Evolutionary conservation across 2,888 invertebrate species (phyloP), one percentile per base, ranked within the genome.

Genomic region (Lacanobia wlatinum): DNA sequence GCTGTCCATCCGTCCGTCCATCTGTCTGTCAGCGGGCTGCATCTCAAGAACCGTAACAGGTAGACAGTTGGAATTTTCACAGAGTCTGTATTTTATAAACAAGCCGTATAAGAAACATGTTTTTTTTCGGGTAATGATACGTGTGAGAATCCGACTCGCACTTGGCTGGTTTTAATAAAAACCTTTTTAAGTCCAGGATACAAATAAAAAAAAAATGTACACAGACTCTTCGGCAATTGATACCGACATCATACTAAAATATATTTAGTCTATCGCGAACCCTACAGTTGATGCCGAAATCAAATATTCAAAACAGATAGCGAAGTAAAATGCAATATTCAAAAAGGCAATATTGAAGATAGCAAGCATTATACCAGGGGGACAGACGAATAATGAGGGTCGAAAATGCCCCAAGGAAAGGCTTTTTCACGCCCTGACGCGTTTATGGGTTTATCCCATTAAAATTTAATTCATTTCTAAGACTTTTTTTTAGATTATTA

Each of bases 331-430:
- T 87, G 84, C 88, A 88, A 90, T 88, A 88, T 89, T 89, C 88
- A 87, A 84, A 85, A 78, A 85, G 80, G 83, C 87, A 86, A 88
- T 90, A 86, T 87, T 86, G 85, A 73, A 86, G 85, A 88, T 89
- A 86, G 85, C 84, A 80, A 73, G 76, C 87, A 90, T 91, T 90
- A 87, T 82, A 79, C 89, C 87, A 82, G 75, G 86, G 87, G 88
- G 90, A 87, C 89, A 87, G 78, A 87, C 88, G 86, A 88, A 89
- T 92, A 91, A 91, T 90, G 88, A 90, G 88, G 92, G 91, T 90
- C 86, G 87, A 87, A 82, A 86, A 85, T 84, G 81, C 88, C 87
- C 90, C 78, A 79, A 82, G 88, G 90, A 89, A 86, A 76, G 85
- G 80, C 88, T 85, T 88, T 90, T 90, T 87, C 88, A 90, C 89